Base-by-base conservation (phyloP, 92 coral and sea anemone genomes). In the Phymanthus crucifer region DNA sequence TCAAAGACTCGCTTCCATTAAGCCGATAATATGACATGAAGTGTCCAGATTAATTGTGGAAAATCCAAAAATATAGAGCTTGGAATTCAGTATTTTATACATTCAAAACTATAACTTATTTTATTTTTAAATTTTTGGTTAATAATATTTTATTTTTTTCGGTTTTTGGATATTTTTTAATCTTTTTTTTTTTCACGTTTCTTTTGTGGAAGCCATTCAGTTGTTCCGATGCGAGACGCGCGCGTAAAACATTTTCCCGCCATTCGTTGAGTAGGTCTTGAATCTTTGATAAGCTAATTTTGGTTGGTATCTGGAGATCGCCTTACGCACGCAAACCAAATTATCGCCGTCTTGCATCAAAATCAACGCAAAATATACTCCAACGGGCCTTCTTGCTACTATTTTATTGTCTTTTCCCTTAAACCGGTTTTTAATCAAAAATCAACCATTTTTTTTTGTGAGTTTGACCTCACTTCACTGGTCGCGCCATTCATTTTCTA, bases 211-310 rank as follows among this genome's bases (percentile, higher is more conserved):
- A 54, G 57, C 29, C 32, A 57, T n/a, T 57, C 2, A n/a, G 34
- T 29, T 34, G 19, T 61, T 12, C 68, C 68, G 35, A 13, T 61
- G 36, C 68, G 68, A 61, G 64, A n/a, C 66, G 34, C 68, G 68
- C 68, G 68, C 81, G 81, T 72, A 26, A n/a, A n/a, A 58, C 38
- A 29, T 77, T 77, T 77, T 77, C 81, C 81, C 81, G 81, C 81
- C 81, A 77, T 77, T 61, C 64, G 13, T 34, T 77, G 72, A 77
- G 81, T 77, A 31, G 81, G 81, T 77, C 81, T 65, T 77, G 57
- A 77, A 77, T 77, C 72, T 77, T 77, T 77, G 81, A 77, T 77
- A 77, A 77, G 81, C 81, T 77, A 77, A 77, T 77, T 77, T 77
- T 35, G 58, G 81, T 64, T 32, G n/a, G 81, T 33, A 77, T 77